A percentile compares a stretch with the other conserved stretches of the same genome.
Evolutionary conservation across 2,797 vertebrate species (phyloP).

Genomic region (Myotis planiceps): DNA sequence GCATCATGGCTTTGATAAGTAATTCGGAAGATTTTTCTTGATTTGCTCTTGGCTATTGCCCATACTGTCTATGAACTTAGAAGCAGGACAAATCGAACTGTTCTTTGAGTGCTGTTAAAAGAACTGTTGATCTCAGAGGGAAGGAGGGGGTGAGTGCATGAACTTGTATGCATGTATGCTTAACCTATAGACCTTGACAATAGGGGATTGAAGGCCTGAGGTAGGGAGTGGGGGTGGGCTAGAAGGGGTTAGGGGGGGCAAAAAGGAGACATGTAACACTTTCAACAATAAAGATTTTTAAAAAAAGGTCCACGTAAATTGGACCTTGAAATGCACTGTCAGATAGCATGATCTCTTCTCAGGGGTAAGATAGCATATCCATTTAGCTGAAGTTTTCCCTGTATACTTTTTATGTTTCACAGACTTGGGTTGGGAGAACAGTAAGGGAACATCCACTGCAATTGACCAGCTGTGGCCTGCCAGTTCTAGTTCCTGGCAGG

Average conservation of each 20-base stretch:
- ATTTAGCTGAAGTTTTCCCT: conserved; percentile 67
- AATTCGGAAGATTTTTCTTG: neutral
- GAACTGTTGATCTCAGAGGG: no score
- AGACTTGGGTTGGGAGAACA: conserved; percentile 78
- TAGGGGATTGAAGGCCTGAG: no score
- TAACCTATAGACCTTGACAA: no score
- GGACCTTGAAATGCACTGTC: conserved; percentile 51
- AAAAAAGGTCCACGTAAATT: neutral
- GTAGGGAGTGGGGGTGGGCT: no score
- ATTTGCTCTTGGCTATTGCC: neutral
- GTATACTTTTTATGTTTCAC: conserved; percentile 64
- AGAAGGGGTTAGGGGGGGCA: no score
- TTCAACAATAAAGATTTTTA: no score
- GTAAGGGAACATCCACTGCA: conserved; percentile 80
- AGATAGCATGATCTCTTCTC: conserved; percentile 37
- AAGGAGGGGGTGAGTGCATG: no score
- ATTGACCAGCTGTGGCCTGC: conserved; percentile 86
- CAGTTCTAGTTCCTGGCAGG: conserved; percentile 87
- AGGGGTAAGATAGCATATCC: conserved; percentile 47
- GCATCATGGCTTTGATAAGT: neutral
- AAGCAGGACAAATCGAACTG: neutral
- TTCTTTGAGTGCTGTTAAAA: neutral
- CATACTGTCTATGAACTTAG: conserved; percentile 21
- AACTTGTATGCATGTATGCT: no score
- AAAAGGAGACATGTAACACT: no score